Conservation (phyloP, 2,113 vertebrate genomes). For the Lipophrys pholis region DNA sequence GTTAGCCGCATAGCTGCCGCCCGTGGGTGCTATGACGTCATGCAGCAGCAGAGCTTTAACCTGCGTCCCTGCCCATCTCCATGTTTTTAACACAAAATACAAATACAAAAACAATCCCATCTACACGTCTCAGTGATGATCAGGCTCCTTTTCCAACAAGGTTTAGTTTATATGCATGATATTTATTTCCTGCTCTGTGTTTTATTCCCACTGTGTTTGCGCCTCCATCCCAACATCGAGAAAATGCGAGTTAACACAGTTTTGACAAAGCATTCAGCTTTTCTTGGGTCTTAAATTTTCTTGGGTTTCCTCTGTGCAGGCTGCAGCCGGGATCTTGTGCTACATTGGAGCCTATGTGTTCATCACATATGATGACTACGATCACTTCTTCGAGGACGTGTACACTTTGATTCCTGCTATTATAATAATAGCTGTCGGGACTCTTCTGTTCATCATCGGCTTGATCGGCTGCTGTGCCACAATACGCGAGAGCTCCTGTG, state of each 20-base stretch:
- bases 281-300: neutral
- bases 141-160: too few species aligned
- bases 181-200: too few species aligned
- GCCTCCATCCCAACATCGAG: too few species aligned
- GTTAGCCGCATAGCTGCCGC: too few species aligned
- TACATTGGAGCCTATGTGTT: slow-evolving; percentile 99
- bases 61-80: too few species aligned
- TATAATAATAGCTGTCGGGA: slow-evolving; percentile 94
- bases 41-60: slow-evolving; percentile 25
- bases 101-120: neutral
- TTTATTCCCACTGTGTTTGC: too few species aligned
- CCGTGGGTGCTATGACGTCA: slow-evolving; percentile 52
- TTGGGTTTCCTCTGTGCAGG: slow-evolving; percentile 76
- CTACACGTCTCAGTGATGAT: too few species aligned
- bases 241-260: neutral
- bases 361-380: slow-evolving; percentile 97
- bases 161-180: too few species aligned
- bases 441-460: slow-evolving; percentile 95
- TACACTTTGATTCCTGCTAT: slow-evolving; percentile 95
- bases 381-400: slow-evolving; percentile 97
- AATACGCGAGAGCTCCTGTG: slow-evolving; percentile 94
- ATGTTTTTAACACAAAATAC: neutral
- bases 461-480: slow-evolving; percentile 97
- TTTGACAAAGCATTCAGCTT: neutral
- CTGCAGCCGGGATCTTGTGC: slow-evolving; percentile 96